Conservation (phyloP, 2,797 vertebrate species). For the Eulemur albifrons region DNA sequence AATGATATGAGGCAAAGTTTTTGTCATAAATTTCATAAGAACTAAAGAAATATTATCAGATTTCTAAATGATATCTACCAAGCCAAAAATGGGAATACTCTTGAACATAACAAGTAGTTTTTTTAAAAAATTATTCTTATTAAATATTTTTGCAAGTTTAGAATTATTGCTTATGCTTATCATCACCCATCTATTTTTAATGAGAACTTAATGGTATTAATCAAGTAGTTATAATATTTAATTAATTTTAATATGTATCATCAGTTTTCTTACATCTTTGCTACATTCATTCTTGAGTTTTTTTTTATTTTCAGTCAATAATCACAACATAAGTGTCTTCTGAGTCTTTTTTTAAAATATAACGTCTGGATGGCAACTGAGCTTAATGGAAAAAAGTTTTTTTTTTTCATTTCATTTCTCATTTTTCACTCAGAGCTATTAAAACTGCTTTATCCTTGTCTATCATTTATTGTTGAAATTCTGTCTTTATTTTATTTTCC, state of each 20-base stretch:
- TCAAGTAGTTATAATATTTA: neutral
- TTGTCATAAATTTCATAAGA: neutral
- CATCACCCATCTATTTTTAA: neutral
- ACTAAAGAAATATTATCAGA: neutral
- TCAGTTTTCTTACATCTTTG: neutral
- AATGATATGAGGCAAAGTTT: neutral
- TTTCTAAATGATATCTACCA: neutral
- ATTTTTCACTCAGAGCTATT: neutral
- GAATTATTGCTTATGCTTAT: neutral
- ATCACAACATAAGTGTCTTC: neutral
- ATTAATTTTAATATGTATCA: neutral
- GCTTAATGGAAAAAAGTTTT: neutral
- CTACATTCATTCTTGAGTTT: neutral
- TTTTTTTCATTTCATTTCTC: neutral
- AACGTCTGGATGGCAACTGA: neutral
- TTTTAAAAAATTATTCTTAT: neutral
- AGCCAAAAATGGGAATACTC: neutral
- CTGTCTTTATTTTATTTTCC: neutral
- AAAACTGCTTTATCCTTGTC: neutral
- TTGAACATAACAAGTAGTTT: neutral
- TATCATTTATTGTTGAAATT: neutral
- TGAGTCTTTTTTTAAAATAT: neutral
- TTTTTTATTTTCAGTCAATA: neutral
- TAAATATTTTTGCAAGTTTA: neutral
- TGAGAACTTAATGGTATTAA: neutral